A percentile compares a stretch with the other conserved stretches of the same genome.
Conservation (phyloP, 2,113 vertebrate species). For the Nothocercus julius region DNA sequence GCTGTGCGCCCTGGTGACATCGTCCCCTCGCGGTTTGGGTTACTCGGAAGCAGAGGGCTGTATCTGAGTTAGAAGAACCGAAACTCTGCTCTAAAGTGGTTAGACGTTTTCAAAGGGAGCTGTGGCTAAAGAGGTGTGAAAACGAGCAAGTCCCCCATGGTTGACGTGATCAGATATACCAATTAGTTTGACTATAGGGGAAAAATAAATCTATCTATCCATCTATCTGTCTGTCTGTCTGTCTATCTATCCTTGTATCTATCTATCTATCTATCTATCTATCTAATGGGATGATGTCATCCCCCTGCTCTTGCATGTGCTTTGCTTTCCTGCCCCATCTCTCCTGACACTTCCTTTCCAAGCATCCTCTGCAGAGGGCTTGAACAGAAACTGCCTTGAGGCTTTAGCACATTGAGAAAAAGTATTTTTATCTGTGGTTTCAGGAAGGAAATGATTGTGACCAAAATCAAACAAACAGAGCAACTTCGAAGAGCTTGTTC, state of each 20-base stretch:
- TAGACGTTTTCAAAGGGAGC: not conserved
- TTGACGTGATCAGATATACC: not conserved
- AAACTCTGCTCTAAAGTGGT: not conserved
- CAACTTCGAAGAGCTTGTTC: not conserved
- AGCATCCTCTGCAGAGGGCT: not conserved
- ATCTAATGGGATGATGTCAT: not conserved
- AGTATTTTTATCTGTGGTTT: not conserved
- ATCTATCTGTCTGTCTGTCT: too few relatives aligned
- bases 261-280: too few relatives aligned
- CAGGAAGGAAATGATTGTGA: not conserved
- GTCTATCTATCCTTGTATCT: too few relatives aligned
- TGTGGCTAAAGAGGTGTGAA: not conserved
- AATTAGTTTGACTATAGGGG: not conserved
- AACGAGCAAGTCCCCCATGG: not conserved
- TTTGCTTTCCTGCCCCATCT: not conserved
- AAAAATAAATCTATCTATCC: too few relatives aligned
- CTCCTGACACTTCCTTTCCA: not conserved
- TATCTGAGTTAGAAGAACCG: not conserved
- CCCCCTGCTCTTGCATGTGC: not conserved
- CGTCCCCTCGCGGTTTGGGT: accelerated
- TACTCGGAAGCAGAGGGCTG: not conserved
- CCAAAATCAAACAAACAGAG: not conserved
- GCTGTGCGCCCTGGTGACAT: not conserved
- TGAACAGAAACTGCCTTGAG: not conserved
- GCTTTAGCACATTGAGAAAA: not conserved